Evolutionary conservation across 37 sponge, comb jelly and placozoan species (phyloP), one percentile per base, ranked within the genome.

Genomic region (Cliona cf. orientalis): DNA sequence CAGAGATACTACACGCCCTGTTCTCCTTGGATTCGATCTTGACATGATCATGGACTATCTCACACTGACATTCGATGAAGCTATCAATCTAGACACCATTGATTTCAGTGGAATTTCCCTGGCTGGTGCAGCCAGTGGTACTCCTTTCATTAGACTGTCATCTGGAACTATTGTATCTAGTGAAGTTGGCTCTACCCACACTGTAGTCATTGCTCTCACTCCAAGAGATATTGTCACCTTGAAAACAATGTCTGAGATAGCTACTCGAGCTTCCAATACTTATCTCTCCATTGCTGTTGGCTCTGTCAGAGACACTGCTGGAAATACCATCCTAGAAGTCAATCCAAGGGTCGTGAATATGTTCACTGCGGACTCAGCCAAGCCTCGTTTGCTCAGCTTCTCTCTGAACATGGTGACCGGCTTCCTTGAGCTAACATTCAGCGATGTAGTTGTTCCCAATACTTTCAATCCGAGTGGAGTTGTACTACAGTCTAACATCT

Each of bases 401-500:
- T 61, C 76, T 31, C 79, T 95, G 9, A 76, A 91, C 56, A 91
- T 95, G 92, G 65, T 75, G 14, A 57, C 29, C 57, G 95, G 95
- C 12, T 25, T 74, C 17, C 72, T 95, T 21, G 69, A 86, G 32
- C 72, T 95, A 32, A 91, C 89, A 7, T 95, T 95, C 74, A 67
- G 80, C 70, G 92, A 95, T 58, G 86, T 95, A 32, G 88, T 95
- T 29, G 49, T 67, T n/a, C 56, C 89, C 32, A 36, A 46, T 6
- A 89, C 95, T 6, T 88, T 95, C 80, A 70, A 89, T 58, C 86
- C 92, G n/a, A 17, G 43, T 2, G 81, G 87, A 22, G 74, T 95
- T 36, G 80, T 85, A 4, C 82, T 92, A 0, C 93, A 92, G 76
- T 92, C 93, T 31, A 42, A 67, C 3, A 43, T 46, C 17, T 74